Evolutionary conservation across 2,113 vertebrate species (phyloP).

Genomic region (Propithecus coquereli): DNA sequence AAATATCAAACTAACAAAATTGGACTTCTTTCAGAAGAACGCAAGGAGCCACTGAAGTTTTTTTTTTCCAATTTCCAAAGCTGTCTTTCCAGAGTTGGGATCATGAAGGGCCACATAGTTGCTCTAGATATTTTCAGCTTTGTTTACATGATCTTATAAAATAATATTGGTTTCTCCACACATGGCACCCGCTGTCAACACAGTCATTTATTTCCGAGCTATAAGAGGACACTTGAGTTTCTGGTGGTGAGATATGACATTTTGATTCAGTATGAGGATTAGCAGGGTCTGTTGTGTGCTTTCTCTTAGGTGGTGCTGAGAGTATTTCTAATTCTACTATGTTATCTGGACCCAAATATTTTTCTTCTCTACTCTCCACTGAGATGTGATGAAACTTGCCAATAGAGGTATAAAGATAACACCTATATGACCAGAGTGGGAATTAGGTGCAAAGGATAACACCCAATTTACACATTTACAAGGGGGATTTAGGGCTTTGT

Average conservation of each 20-base stretch:
- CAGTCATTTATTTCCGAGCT: not conserved
- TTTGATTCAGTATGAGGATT: not conserved
- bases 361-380: not conserved
- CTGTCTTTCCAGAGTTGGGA: not conserved
- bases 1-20: not conserved
- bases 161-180: not conserved
- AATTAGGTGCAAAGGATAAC: not conserved
- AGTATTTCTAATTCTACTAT: not conserved
- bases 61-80: not conserved
- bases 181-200: not conserved
- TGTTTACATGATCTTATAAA: conserved; percentile 24
- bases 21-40: not conserved
- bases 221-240: conserved; percentile 25
- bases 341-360: not conserved
- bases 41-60: not conserved
- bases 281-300: not conserved
- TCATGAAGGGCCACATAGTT: not conserved
- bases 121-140: not conserved
- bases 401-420: not conserved
- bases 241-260: not conserved
- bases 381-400: not conserved
- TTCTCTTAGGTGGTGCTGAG: not conserved
- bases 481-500: not conserved
- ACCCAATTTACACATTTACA: not conserved
- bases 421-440: not conserved